A percentile compares a stretch with the other conserved stretches of the same genome.
Evolutionary conservation across 2,888 invertebrate genomes (phyloP).

Genomic region (Drosophila mulleri): DNA sequence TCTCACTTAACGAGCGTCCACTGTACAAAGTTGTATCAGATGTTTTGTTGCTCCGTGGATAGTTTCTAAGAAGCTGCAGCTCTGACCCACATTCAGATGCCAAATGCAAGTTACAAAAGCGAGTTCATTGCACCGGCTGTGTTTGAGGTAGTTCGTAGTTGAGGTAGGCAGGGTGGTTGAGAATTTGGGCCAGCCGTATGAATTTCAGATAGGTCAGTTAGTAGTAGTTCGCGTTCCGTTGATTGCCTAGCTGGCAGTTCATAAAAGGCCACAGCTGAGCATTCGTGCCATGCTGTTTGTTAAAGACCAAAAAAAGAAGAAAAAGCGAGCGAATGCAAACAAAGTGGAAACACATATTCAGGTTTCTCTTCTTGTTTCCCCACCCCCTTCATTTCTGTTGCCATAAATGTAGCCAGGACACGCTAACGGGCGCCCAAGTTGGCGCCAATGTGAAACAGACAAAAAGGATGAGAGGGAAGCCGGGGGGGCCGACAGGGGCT

Average conservation of each 20-base stretch:
- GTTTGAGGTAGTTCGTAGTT: neutral
- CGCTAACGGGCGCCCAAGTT: slow-evolving; percentile 62
- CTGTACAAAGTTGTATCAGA: slow-evolving; percentile 2
- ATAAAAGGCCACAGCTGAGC: slow-evolving; percentile 43
- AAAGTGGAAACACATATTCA: slow-evolving; percentile 38
- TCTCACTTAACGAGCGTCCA: neutral
- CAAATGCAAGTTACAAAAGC: slow-evolving; percentile 8
- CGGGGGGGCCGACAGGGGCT: neutral
- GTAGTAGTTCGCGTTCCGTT: slow-evolving; percentile 49
- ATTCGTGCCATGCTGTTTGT: slow-evolving; percentile 39
- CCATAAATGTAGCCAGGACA: slow-evolving; percentile 69
- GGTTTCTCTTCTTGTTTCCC: slow-evolving; percentile 5
- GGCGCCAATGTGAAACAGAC: slow-evolving; percentile 67
- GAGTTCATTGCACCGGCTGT: slow-evolving; percentile 54
- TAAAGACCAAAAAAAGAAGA: neutral
- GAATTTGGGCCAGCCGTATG: neutral
- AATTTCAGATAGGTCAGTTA: slow-evolving; percentile 52
- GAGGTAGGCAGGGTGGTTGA: neutral
- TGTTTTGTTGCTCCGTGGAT: neutral
- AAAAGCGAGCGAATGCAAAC: slow-evolving; percentile 12
- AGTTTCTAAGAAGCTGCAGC: slow-evolving; percentile 11
- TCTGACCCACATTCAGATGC: slow-evolving; percentile 37
- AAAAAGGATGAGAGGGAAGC: slow-evolving; percentile 22
- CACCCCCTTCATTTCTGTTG: slow-evolving; percentile 11
- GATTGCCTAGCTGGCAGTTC: slow-evolving; percentile 43